Evolutionary conservation across 2,888 invertebrate genomes (phyloP), one percentile per base, ranked within the genome.

Genomic region (Muscina levida): DNA sequence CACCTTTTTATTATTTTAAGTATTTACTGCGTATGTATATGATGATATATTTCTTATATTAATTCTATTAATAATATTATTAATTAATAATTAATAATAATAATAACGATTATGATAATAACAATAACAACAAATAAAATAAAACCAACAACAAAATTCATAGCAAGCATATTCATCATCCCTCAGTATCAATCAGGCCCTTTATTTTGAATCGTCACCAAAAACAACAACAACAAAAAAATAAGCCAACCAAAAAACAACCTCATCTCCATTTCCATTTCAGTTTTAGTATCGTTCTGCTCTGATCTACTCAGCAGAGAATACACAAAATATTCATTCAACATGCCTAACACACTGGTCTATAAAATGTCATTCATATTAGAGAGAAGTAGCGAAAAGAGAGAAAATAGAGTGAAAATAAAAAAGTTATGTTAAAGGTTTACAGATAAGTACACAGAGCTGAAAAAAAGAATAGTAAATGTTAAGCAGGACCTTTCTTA

Each of bases 121-220:
- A 57, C 24, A 31, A 31, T 4, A 72, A 77, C n/a, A n/a, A n/a
- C n/a, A n/a, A n/a, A n/a, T n/a, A n/a, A n/a, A n/a, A n/a, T n/a
- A n/a, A 70, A 74, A 68, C 74, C 39, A 81, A 75, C 77, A 81
- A 81, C 74, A 81, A 81, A 81, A 77, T 81, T 81, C 81, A 77
- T 81, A 81, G 71, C 81, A 81, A 81, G 81, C 67, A 81, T 71
- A 77, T 68, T 67, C 80, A 81, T 81, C 77, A 77, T 72, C 75
- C 66, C 67, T 71, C 62, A 62, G 42, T 19, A 22, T 6, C 10
- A 62, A 56, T 81, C 71, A 77, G 80, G 44, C 77, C 77, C 73
- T 77, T 37, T 53, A 22, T 53, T 53, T 11, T 46, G 53, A 53
- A 22, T 53, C 53, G 53, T 53, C 24, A 53, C 53, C 53, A 22